Evolutionary conservation across 2,888 invertebrate genomes (phyloP), one percentile per base, ranked within the genome.

Genomic region (Rhagophthalmus giganteus): DNA sequence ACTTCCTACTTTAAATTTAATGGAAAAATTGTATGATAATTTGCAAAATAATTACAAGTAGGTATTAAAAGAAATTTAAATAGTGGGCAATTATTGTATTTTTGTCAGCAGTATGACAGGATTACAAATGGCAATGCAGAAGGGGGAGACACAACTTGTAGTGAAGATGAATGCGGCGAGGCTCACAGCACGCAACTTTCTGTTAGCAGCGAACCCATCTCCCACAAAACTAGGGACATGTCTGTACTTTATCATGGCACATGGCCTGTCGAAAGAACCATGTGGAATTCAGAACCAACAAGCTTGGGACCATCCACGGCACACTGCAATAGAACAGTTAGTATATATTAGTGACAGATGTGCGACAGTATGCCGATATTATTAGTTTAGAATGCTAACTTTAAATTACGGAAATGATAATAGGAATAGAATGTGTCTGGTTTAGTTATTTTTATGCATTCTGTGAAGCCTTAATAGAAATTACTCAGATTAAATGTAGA

Each of bases 231-330:
- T 35, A 55, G 71, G 55, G 71, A 67, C 57, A 56, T 79, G 47
- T 72, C 76, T 7, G 73, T 76, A 28, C 73, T 80, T 46, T 81
- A 80, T 64, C 81, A 81, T 61, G 83, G 82, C n/a, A 80, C 81
- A 8, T 84, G 83, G 84, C 82, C 82, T 3, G 78, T 81, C 28
- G 81, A 80, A 64, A 76, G 72, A 61, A 69, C 65, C 32, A 69
- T 73, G 68, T 74, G 74, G 74, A 73, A 72, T 56, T 74, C 74
- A 0, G 74, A 74, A 59, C 73, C 73, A 6, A 65, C 67, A 11
- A 67, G 59, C 37, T 35, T 59, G 27, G 59, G 54, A 26, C 61
- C 58, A 49, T 26, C 49, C 37, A 31, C 45, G 41, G 38, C 44
- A 32, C 50, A 48, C 14, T 49, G 46, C 24, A 59, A 53, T 39